These are phyloP conservation scores for Hypena proboscidalis DNA, from an alignment of 2,888 invertebrate genomes.

Conservation along the genomic window DNA sequence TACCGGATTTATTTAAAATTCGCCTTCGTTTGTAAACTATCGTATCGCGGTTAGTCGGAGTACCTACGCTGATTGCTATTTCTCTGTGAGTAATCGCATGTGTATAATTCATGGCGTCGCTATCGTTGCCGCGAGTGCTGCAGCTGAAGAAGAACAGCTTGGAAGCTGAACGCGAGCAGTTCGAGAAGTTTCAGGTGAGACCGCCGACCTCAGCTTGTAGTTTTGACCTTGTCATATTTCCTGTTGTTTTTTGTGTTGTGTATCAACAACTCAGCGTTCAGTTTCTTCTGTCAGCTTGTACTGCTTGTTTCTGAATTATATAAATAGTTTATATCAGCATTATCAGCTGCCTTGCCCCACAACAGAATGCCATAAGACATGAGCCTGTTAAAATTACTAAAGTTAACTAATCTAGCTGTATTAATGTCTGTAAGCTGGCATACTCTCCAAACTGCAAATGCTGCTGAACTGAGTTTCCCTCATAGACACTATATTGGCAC, in stretches of 20 bases:
- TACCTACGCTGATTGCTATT: conserved; percentile 39
- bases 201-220: conserved; percentile 9
- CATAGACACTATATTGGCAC: too few species aligned
- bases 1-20: conserved; percentile 8
- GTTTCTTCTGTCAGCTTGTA: too few species aligned
- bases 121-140: conserved; percentile 89
- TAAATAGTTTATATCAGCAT: too few species aligned
- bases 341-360: too few species aligned
- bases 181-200: conserved; percentile 92
- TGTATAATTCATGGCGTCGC: conserved; percentile 87
- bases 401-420: too few species aligned
- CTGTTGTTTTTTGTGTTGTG: conserved; percentile 9
- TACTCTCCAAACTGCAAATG: too few species aligned
- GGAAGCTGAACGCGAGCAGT: conserved; percentile 92
- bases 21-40: conserved; percentile 29
- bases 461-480: too few species aligned
- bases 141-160: conserved; percentile 91
- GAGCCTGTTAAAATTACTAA: too few species aligned
- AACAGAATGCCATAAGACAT: too few species aligned
- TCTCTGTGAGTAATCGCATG: conserved; percentile 60
- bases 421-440: too few species aligned
- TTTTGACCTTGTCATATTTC: conserved; percentile 22
- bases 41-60: conserved; percentile 32
- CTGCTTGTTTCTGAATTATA: too few species aligned
- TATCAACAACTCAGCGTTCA: too few species aligned